A percentile compares a stretch with the other conserved stretches of the same genome.
These are phyloP conservation scores for Babyrousa celebensis DNA, from an alignment of 2,797 vertebrate species.

Conservation along the genomic window DNA sequence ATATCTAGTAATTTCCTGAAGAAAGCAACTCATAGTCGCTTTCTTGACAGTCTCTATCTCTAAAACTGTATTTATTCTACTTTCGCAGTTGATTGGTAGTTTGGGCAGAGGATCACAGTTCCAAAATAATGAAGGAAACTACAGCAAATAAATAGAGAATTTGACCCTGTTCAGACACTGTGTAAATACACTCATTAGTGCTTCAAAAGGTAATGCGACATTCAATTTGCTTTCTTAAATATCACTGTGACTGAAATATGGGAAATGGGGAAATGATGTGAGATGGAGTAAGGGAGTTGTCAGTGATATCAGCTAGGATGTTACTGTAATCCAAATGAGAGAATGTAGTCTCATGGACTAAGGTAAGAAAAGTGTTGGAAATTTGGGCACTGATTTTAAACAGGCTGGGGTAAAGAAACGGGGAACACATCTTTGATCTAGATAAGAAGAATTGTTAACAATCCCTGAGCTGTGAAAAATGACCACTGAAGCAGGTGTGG, in stretches of 20 bases:
- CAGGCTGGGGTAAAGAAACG: background rate
- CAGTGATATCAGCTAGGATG: background rate
- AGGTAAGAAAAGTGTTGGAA: background rate
- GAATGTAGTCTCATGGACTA: background rate
- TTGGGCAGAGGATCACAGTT: background rate
- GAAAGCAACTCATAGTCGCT: background rate
- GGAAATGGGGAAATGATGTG: background rate
- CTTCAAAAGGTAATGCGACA: background rate
- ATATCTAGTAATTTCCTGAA: background rate
- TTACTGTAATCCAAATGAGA: background rate
- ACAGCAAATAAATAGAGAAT: background rate
- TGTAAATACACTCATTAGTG: background rate
- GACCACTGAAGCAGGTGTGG: background rate
- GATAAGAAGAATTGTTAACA: background rate
- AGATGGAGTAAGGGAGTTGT: background rate
- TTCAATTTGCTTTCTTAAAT: background rate
- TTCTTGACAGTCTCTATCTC: background rate
- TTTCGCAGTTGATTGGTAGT: background rate
- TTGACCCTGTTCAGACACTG: background rate
- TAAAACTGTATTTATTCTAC: background rate
- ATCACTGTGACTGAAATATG: background rate
- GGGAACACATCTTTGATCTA: background rate
- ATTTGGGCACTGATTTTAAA: background rate
- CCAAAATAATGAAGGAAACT: background rate
- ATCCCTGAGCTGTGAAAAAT: background rate